These are phyloP conservation scores for Octomys mimax DNA, from an alignment of 2,797 vertebrate genomes.

Conservation along the genomic window DNA sequence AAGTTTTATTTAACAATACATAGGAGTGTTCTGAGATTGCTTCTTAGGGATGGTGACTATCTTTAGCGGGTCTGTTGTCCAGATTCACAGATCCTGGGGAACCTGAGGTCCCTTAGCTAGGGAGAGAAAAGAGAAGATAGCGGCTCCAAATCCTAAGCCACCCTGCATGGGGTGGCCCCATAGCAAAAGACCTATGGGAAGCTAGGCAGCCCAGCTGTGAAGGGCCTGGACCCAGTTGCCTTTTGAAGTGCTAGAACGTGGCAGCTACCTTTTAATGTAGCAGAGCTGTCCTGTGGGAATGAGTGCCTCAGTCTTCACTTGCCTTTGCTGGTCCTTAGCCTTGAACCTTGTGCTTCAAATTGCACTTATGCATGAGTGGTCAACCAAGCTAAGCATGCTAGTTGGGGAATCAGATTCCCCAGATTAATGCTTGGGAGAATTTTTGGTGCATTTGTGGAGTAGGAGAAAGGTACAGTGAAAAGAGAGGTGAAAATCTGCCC, in stretches of 20 bases:
- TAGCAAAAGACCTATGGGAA: neutral
- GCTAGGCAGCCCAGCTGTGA: neutral
- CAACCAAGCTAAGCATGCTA: constrained; percentile 12
- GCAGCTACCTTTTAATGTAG: neutral
- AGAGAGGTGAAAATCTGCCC: neutral
- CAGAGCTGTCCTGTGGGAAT: neutral
- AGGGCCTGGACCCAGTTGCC: neutral
- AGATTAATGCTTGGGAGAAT: constrained; percentile 30
- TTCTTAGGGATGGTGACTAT: neutral
- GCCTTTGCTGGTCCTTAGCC: neutral
- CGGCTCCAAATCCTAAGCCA: neutral
- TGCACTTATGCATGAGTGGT: neutral
- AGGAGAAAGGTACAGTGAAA: neutral
- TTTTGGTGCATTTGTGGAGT: constrained; percentile 23
- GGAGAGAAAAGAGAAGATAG: neutral
- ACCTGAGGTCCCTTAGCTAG: neutral
- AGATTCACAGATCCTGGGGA: neutral
- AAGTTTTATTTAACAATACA: neutral
- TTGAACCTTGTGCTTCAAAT: neutral
- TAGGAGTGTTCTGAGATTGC: neutral
- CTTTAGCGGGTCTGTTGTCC: neutral
- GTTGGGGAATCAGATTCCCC: constrained; percentile 46
- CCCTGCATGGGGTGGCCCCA: neutral
- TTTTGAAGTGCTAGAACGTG: neutral
- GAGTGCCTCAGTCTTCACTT: neutral